Percentiles rank a stretch among this genome's conserved stretches.
phyloP scores from a whole-genome alignment of 2,113 vertebrate genomes.

The Takifugu bimaculatus region DNA sequence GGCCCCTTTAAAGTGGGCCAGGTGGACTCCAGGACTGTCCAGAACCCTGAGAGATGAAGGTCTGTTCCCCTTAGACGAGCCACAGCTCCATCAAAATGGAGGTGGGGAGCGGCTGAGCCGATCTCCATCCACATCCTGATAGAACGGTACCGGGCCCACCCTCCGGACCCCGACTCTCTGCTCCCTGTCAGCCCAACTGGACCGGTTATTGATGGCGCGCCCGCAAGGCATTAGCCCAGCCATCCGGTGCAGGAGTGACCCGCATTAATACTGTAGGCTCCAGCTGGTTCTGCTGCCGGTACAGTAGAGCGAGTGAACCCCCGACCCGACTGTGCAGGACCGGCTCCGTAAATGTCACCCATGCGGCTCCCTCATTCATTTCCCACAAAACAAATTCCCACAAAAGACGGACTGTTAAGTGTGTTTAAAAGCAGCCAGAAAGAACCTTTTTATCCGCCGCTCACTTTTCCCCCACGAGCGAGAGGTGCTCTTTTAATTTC shows the following conservation, averaged over 20 bases:
- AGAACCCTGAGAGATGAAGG: too few species aligned
- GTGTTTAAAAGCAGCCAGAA: slow-evolving; percentile 73
- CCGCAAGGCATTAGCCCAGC: slow-evolving; percentile 42
- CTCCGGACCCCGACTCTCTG: slow-evolving; percentile 3
- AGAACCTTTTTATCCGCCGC: slow-evolving; percentile 58
- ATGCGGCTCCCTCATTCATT: slow-evolving; percentile 66
- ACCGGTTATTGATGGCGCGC: slow-evolving; percentile 39
- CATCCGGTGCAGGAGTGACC: slow-evolving; percentile 46
- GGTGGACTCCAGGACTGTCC: too few species aligned
- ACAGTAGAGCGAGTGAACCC: slow-evolving; percentile 62
- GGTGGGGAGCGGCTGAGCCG: too few species aligned
- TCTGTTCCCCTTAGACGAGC: too few species aligned
- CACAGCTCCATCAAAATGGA: too few species aligned
- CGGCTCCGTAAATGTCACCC: slow-evolving; percentile 68
- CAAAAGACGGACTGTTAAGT: slow-evolving; percentile 65
- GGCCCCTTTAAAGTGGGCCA: too few species aligned
- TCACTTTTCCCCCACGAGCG: slow-evolving; percentile 66
- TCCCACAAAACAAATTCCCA: slow-evolving; percentile 68
- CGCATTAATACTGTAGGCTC: slow-evolving; percentile 56
- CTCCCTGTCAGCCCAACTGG: slow-evolving; percentile 42
- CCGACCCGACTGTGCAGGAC: slow-evolving; percentile 53
- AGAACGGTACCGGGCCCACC: not conserved
- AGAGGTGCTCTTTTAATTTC: slow-evolving; percentile 77
- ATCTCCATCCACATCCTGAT: too few species aligned
- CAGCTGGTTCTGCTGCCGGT: slow-evolving; percentile 63